Evolutionary conservation across 2,113 vertebrate genomes (phyloP).

Genomic region (Empidonax alnorum): DNA sequence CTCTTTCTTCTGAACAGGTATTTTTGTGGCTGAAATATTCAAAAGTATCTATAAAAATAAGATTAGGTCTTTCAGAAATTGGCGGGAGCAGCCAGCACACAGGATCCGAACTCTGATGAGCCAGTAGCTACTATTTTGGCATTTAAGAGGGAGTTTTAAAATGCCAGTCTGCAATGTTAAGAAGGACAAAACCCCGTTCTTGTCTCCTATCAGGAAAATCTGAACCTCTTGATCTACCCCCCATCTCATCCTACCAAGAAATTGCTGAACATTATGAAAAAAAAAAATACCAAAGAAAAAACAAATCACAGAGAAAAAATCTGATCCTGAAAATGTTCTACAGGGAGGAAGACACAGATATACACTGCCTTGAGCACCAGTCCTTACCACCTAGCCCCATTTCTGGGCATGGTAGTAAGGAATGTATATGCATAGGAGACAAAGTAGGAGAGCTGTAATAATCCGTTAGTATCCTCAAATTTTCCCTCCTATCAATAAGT

Average conservation of each 20-base stretch:
- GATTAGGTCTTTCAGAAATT: not conserved
- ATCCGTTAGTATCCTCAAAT: not conserved
- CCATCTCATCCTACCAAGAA: not conserved
- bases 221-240: not conserved
- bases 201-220: not conserved
- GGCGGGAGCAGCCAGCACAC: not conserved
- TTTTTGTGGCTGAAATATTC: not conserved
- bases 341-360: not conserved
- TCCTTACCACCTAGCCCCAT: not conserved
- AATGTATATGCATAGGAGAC: not conserved
- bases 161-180: not conserved
- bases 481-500: constrained; percentile 24
- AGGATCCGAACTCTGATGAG: not conserved
- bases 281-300: not conserved
- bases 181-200: rapidly evolving
- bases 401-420: not conserved
- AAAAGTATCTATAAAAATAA: not conserved
- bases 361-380: not conserved
- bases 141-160: not conserved
- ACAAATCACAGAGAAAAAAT: not conserved
- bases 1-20: not conserved
- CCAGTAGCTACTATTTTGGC: not conserved
- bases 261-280: not conserved
- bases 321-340: not conserved
- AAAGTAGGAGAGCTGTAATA: not conserved